Conservation (phyloP, 2,888 invertebrate genomes). For the Seira musarum region DNA sequence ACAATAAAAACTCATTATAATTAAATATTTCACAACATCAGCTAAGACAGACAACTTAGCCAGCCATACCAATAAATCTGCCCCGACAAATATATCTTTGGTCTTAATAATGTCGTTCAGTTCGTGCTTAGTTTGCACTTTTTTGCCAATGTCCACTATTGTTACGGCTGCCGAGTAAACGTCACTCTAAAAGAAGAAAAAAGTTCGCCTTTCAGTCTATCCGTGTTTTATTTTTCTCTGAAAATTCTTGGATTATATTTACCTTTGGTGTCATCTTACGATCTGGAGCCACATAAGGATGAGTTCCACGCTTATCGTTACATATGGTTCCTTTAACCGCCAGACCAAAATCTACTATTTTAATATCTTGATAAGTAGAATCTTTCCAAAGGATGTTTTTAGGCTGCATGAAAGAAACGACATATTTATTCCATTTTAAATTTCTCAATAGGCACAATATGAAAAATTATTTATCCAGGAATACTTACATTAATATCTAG, state of each 20-base stretch:
- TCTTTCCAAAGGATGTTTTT: constrained; percentile 58
- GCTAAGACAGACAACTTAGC: neutral
- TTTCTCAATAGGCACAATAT: no score
- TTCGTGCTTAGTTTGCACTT: constrained; percentile 49
- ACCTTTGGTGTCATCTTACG: constrained; percentile 40
- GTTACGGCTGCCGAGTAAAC: constrained; percentile 56
- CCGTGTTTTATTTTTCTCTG: no score
- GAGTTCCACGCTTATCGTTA: constrained; percentile 38
- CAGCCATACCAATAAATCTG: constrained; percentile 30
- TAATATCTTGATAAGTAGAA: constrained; percentile 20
- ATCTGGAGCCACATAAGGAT: constrained; percentile 44
- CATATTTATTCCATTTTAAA: no score
- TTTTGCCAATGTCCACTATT: constrained; percentile 48
- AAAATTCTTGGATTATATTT: neutral
- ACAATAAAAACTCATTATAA: no score
- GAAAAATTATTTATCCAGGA: no score
- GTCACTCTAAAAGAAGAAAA: constrained; percentile 53
- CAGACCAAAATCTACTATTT: constrained; percentile 60
- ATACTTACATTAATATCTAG: constrained; percentile 58
- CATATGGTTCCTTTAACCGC: constrained; percentile 23
- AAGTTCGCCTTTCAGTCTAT: constrained; percentile 7
- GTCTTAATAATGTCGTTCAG: constrained; percentile 18
- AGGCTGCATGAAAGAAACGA: constrained; percentile 39
- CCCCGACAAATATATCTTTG: constrained; percentile 6
- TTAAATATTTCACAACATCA: no score